Base-by-base conservation (phyloP, 2,888 invertebrate species). In the Hyalella azteca region DNA sequence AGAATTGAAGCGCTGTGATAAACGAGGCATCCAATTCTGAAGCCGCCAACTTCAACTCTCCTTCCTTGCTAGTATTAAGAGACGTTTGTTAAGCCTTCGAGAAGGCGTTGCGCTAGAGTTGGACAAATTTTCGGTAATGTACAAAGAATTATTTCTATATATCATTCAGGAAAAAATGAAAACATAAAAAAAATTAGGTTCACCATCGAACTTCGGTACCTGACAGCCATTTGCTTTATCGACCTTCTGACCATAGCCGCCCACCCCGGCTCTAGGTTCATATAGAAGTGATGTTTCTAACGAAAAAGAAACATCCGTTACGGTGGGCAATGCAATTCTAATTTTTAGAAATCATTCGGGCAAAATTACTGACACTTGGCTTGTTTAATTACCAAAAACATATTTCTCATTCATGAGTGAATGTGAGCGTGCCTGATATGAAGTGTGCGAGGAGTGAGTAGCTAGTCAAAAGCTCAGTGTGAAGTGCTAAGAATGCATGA, bases 31-130 rank as follows among this genome's bases (percentile, higher is more conserved):
- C 66, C 66, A 66, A 36, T 36, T 66, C 13, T 66, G 66, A 66
- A 66, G 66, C 66, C 36, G 66, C 66, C 66, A 66, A 66, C 66
- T 66, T 66, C 66, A 66, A 66, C 66, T 66, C 66, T 66, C 66
- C 66, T 66, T 66, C 66, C 66, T 66, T 66, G 66, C 36, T 66
- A 66, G 26, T 66, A 29, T 36, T 66, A 66, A 66, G 66, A 15
- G 36, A 66, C 36, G 29, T 36, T 66, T 66, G 66, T 66, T 66
- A 36, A 32, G 66, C 66, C 66, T 66, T 29, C 19, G 19, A 19
- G 5, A 19, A 66, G 66, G 66, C 66, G 4, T 19, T 29, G 15
- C 32, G 7, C 66, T 36, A 66, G 19, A 19, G 36, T 36, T 66
- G 66, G 66, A 66, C 66, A 29, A 54, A 54, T 66, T 66, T 66